phyloP scores from a whole-genome alignment of 2,888 invertebrate species.

The Cerceris ruficornis region DNA sequence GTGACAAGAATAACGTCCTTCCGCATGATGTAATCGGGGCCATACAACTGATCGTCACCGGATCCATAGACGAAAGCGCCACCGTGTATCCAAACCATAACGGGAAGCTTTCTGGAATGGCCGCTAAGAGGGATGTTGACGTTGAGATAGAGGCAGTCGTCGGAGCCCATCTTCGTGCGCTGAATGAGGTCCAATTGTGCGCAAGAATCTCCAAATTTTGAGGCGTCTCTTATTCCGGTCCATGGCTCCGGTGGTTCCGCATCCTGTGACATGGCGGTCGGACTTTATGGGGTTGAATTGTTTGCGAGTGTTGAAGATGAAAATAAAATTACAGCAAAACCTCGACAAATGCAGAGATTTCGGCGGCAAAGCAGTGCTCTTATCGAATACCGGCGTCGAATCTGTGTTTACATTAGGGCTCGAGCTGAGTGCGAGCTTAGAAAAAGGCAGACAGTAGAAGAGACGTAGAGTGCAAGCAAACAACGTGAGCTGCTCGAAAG shows the following conservation, averaged over 20 bases:
- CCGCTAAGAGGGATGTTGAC: slow-evolving; percentile 62
- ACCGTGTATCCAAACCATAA: slow-evolving; percentile 77
- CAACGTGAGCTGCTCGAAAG: no score
- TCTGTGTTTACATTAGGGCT: no score
- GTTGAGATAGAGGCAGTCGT: slow-evolving; percentile 77
- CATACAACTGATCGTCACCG: slow-evolving; percentile 64
- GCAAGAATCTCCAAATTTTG: slow-evolving; percentile 59
- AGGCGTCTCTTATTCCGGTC: slow-evolving; percentile 67
- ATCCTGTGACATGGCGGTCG: slow-evolving; percentile 62
- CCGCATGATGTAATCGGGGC: slow-evolving; percentile 73
- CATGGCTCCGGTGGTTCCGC: slow-evolving; percentile 69
- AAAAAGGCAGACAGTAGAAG: no score
- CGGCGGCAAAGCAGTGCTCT: no score
- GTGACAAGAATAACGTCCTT: slow-evolving; percentile 74
- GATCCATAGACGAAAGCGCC: slow-evolving; percentile 69
- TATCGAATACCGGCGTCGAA: no score
- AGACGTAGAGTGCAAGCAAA: no score
- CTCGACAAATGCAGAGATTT: no score
- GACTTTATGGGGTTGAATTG: no score
- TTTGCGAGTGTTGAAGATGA: no score
- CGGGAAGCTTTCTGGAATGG: slow-evolving; percentile 44
- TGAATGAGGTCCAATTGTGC: slow-evolving; percentile 53
- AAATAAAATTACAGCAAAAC: no score
- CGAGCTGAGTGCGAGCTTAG: no score
- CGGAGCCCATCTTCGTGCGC: slow-evolving; percentile 56